phyloP scores from a whole-genome alignment of 2,797 vertebrate genomes.

The Zenarchopterus dispar region DNA sequence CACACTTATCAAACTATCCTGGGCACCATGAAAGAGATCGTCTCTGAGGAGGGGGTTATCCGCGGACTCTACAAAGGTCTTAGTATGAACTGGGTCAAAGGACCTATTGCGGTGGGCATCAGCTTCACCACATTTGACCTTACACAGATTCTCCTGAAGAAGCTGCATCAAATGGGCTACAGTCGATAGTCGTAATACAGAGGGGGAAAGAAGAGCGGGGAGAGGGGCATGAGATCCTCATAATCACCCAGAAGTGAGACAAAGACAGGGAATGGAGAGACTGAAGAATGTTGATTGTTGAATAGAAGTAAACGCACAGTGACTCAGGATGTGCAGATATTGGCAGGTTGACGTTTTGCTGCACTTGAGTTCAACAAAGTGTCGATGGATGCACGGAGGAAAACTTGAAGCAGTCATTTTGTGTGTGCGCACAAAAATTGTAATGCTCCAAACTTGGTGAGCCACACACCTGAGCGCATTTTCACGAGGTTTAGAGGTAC shows the following conservation, averaged over 20 bases:
- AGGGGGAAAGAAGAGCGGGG: neutral
- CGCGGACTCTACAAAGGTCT: conserved; percentile 95
- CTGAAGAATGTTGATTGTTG: conserved; percentile 1
- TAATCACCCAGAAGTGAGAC: neutral
- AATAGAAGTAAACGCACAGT: conserved; percentile 23
- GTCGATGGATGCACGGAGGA: too few relatives aligned
- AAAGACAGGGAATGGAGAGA: too few relatives aligned
- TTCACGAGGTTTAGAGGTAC: conserved; percentile 6
- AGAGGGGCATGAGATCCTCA: neutral
- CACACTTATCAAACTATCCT: conserved; percentile 87
- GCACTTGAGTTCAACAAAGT: too few relatives aligned
- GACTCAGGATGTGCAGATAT: conserved; percentile 41
- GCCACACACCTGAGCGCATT: conserved; percentile 22
- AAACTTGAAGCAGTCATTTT: neutral
- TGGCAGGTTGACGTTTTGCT: too few relatives aligned
- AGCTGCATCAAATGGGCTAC: conserved; percentile 78
- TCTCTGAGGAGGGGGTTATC: conserved; percentile 88
- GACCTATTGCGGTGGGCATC: conserved; percentile 94
- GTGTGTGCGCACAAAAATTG: conserved; percentile 21
- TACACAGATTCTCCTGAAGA: conserved; percentile 90
- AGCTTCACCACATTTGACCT: conserved; percentile 98
- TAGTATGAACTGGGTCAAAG: conserved; percentile 99
- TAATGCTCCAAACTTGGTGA: conserved; percentile 8
- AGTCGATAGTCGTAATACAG: conserved; percentile 36
- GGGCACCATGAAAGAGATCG: conserved; percentile 88